Conservation (phyloP, 1,140 invertebrate genomes). For the Trachymyrmex septentrionalis region DNA sequence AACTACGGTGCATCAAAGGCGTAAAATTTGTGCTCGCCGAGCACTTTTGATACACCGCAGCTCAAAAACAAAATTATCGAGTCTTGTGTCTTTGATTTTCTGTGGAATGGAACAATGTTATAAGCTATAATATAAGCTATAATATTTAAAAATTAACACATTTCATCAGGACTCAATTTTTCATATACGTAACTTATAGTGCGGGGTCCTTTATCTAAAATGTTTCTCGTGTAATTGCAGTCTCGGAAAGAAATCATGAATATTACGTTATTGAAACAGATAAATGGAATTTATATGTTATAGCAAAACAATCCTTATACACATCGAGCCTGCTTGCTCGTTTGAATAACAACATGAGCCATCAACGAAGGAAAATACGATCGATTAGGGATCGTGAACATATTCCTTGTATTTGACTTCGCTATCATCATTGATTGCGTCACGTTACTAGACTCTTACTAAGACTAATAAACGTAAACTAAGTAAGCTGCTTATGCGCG, state of each 20-base stretch:
- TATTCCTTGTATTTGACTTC: not conserved
- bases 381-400: not conserved
- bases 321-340: not conserved
- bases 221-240: not conserved
- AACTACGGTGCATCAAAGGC: too few species aligned
- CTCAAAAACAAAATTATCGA: too few species aligned
- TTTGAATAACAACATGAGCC: not conserved
- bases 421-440: not conserved
- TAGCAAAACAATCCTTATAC: not conserved
- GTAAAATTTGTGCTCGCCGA: too few species aligned
- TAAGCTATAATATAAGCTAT: not conserved
- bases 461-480: not conserved
- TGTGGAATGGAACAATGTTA: not conserved
- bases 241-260: not conserved
- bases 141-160: too few species aligned
- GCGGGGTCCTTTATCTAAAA: not conserved
- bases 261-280: not conserved
- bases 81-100: too few species aligned
- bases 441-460: not conserved
- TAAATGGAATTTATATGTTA: constrained; percentile 1
- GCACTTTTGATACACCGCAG: too few species aligned
- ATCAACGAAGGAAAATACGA: not conserved
- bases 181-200: too few species aligned
- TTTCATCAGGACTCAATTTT: too few species aligned
- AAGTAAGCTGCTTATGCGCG: not conserved